phyloP scores from a whole-genome alignment of 2,797 vertebrate genomes.

The Microctenopoma lineatum region DNA sequence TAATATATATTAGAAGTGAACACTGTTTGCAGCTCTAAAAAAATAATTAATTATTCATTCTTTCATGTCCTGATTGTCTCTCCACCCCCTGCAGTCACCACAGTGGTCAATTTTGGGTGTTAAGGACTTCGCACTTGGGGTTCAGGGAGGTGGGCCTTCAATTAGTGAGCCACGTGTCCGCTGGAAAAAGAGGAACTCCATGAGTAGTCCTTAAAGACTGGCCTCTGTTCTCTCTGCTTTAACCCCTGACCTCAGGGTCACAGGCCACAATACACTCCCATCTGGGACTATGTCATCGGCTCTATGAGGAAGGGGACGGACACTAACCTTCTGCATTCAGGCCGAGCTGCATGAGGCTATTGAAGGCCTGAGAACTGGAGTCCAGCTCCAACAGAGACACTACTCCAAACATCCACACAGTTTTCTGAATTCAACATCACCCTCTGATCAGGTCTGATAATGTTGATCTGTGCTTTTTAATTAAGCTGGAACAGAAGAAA shows the following conservation, averaged over 20 bases:
- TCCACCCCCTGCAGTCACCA: constrained; percentile 52
- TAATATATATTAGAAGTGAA: not conserved
- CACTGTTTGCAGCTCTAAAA: constrained; percentile 1
- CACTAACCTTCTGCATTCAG: constrained; percentile 56
- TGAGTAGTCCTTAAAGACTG: constrained; percentile 72
- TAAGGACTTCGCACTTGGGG: constrained; percentile 64
- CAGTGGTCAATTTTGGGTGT: constrained; percentile 65
- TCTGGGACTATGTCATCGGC: constrained; percentile 65
- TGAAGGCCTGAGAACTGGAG: constrained; percentile 67
- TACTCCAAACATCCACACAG: constrained; percentile 37
- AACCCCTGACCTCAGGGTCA: constrained; percentile 71
- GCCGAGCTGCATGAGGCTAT: constrained; percentile 42
- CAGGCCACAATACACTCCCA: constrained; percentile 71
- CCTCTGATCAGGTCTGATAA: constrained; percentile 48
- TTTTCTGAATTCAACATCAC: constrained; percentile 42
- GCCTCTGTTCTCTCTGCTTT: constrained; percentile 58
- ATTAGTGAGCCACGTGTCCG: constrained; percentile 78
- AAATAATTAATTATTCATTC: constrained; percentile 38
- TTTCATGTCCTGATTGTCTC: constrained; percentile 6
- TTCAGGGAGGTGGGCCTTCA: constrained; percentile 68
- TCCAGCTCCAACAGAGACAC: constrained; percentile 29
- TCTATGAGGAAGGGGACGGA: constrained; percentile 54
- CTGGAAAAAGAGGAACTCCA: constrained; percentile 74
- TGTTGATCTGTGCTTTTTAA: constrained; percentile 40
- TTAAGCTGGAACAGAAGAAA: constrained; percentile 24